These are phyloP conservation scores for Agrochola lota DNA, from an alignment of 2,888 invertebrate species.

Conservation along the genomic window DNA sequence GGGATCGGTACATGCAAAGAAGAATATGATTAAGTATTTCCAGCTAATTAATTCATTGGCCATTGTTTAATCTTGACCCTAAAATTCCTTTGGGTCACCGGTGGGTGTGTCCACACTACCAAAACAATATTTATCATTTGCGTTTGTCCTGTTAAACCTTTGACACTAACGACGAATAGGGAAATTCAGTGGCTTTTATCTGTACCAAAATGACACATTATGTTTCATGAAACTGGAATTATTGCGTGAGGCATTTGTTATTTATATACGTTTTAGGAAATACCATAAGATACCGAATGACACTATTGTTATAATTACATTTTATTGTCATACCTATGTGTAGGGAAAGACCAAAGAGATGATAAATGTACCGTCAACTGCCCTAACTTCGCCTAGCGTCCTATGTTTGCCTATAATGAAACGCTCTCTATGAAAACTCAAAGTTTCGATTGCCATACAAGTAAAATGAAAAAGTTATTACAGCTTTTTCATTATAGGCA, in stretches of 20 bases:
- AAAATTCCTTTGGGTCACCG: not conserved
- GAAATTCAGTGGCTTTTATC: not conserved
- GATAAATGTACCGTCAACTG: not conserved
- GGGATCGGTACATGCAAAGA: too few relatives aligned
- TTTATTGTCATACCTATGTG: not conserved
- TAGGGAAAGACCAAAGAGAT: too few relatives aligned
- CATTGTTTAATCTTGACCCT: conserved; percentile 18
- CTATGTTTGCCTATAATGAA: too few relatives aligned
- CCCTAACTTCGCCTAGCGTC: too few relatives aligned
- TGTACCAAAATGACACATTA: not conserved
- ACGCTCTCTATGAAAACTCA: too few relatives aligned
- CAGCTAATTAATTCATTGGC: not conserved
- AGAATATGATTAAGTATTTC: too few relatives aligned
- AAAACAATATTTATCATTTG: not conserved
- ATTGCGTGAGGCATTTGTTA: not conserved
- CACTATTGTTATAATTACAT: not conserved
- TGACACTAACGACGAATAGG: not conserved
- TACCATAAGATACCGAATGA: not conserved
- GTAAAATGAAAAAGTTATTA: too few relatives aligned
- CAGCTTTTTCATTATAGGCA: too few relatives aligned
- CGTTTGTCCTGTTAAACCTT: conserved; percentile 4
- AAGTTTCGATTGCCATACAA: too few relatives aligned
- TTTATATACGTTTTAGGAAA: conserved; percentile 17
- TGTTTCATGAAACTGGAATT: not conserved
- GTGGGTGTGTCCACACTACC: not conserved